These are phyloP conservation scores for Ptychoptera albimana DNA, from an alignment of 2,888 invertebrate species.

Conservation along the genomic window DNA sequence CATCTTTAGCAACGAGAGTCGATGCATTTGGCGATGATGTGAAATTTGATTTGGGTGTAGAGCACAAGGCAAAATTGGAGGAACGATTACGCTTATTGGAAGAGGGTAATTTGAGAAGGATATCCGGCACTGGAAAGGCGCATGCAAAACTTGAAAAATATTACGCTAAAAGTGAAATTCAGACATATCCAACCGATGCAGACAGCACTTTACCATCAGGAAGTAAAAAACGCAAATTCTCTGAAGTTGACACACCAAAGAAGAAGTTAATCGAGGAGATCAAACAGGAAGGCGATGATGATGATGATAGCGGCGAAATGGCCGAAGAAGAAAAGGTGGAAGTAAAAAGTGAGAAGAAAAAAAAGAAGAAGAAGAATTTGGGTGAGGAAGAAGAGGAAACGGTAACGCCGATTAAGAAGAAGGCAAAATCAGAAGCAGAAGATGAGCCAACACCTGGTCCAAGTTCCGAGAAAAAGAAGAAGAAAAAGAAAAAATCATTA, in stretches of 20 bases:
- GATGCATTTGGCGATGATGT: conserved; percentile 93
- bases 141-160: conserved; percentile 89
- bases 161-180: conserved; percentile 58
- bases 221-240: conserved; percentile 39
- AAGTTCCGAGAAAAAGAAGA: conserved; percentile 32
- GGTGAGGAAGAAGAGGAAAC: conserved; percentile 13
- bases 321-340: conserved; percentile 1
- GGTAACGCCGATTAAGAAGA: conserved; percentile 11
- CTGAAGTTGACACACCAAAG: conserved; percentile 28
- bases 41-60: conserved; percentile 67
- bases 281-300: conserved; percentile 11
- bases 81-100: conserved; percentile 61
- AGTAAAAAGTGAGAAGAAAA: conserved; percentile 12
- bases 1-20: conserved; percentile 73
- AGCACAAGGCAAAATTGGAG: conserved; percentile 81
- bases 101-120: conserved; percentile 63
- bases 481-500: conserved; percentile 31
- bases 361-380: conserved; percentile 17
- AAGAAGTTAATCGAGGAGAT: conserved; percentile 15
- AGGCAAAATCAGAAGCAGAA: background rate
- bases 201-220: conserved; percentile 61
- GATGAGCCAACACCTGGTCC: conserved; percentile 12
- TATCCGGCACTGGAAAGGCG: conserved; percentile 80
- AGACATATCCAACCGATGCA: conserved; percentile 59
- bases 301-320: conserved; percentile 16